Conservation (phyloP, 2,113 vertebrate species). For the Potamarius usumacintae region DNA sequence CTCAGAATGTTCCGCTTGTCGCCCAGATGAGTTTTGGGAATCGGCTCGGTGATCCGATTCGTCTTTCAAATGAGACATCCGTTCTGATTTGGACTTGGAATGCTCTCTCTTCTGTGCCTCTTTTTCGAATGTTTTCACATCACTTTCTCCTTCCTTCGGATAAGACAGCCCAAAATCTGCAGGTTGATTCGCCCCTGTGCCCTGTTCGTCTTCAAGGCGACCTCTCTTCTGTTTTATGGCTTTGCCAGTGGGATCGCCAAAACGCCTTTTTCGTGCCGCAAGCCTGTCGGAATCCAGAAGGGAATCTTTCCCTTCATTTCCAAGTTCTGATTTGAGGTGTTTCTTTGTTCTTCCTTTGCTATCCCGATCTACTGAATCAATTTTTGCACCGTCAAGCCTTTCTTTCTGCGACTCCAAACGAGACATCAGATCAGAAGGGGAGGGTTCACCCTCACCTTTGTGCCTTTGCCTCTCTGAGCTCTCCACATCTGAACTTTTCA, state of each 20-base stretch:
- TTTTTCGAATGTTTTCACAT: constrained; percentile 82
- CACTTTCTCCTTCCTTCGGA: constrained; percentile 80
- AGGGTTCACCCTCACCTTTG: constrained; percentile 81
- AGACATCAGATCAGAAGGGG: constrained; percentile 73
- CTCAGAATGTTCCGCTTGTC: constrained; percentile 76
- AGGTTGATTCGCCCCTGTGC: constrained; percentile 73
- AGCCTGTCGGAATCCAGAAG: constrained; percentile 83
- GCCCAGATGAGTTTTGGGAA: constrained; percentile 59
- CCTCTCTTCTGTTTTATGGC: constrained; percentile 81
- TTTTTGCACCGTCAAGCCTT: constrained; percentile 77
- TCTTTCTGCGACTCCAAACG: constrained; percentile 83
- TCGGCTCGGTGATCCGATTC: constrained; percentile 73
- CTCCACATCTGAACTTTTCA: constrained; percentile 82
- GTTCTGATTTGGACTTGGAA: constrained; percentile 85
- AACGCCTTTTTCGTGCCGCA: constrained; percentile 91
- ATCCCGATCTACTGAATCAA: constrained; percentile 83
- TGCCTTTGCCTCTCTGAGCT: constrained; percentile 78
- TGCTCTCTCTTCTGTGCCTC: constrained; percentile 84
- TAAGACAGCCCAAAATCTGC: constrained; percentile 63
- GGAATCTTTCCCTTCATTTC: constrained; percentile 76
- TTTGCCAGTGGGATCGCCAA: constrained; percentile 85
- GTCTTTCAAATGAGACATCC: constrained; percentile 79
- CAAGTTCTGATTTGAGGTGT: constrained; percentile 80
- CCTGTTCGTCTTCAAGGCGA: constrained; percentile 83
- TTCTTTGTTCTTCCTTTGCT: constrained; percentile 85